Conservation (phyloP, 2,113 vertebrate species). For the Corydoras maculifer region DNA sequence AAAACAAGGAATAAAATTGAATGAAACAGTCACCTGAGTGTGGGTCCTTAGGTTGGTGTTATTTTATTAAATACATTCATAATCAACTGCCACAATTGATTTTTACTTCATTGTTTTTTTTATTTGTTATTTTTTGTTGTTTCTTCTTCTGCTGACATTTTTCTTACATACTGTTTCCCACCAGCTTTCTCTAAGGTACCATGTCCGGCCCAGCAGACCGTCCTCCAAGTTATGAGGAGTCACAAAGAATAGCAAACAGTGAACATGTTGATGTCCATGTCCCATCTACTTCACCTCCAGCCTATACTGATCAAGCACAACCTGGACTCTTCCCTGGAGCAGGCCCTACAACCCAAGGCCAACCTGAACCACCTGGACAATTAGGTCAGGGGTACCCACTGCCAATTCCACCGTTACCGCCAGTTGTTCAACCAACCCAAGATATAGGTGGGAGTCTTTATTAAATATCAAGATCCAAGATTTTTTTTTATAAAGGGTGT, state of each 20-base stretch:
- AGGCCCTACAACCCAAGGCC: conserved; percentile 48
- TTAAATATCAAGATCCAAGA: background rate
- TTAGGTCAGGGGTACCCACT: conserved; percentile 37
- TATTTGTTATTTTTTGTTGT: no score
- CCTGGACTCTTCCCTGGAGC: conserved; percentile 57
- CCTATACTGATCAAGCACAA: conserved; percentile 61
- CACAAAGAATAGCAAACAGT: conserved; percentile 56
- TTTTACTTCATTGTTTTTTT: no score
- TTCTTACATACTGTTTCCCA: background rate
- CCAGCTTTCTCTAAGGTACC: conserved; percentile 33
- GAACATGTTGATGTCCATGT: conserved; percentile 51
- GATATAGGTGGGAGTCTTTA: conserved; percentile 65
- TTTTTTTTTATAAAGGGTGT: no score
- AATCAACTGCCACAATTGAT: no score
- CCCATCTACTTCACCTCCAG: conserved; percentile 52
- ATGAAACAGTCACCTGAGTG: no score
- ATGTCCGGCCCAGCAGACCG: conserved; percentile 82
- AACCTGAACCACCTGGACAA: conserved; percentile 49
- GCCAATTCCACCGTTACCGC: conserved; percentile 62
- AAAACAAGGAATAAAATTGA: no score
- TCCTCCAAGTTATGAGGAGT: conserved; percentile 77
- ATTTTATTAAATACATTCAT: background rate
- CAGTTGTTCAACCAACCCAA: conserved; percentile 61
- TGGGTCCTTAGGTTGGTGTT: background rate
- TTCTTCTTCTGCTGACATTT: background rate